Base-by-base conservation (phyloP, 2,113 vertebrate species). In the Hippocampus zosterae region DNA sequence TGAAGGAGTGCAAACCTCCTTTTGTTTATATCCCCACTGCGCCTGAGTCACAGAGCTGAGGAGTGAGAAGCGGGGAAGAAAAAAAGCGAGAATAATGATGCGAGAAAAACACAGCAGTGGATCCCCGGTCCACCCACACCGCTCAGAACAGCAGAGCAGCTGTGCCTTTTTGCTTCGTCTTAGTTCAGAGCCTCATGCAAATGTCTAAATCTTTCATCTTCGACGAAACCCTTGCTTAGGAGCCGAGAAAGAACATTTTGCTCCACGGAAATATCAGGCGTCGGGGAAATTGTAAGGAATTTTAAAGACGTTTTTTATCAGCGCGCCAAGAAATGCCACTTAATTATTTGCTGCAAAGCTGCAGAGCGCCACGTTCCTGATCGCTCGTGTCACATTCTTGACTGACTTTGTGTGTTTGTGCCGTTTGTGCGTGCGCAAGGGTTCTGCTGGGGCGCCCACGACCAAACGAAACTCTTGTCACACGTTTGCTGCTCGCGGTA, bases 151-250 rank as follows among this genome's bases (percentile, higher is more conserved):
- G 78, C 82, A 73, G 77, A 82, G 88, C 82, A 79, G 81, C 79
- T 69, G 68, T 79, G 76, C 85, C 86, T 86, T 88, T 88, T 89
- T 86, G 84, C 87, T 82, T 76, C 83, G 82, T 91, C 85, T 89
- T 84, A 85, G 79, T 88, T 88, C 86, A 84, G 81, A 88, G 81
- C 84, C 88, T 79, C 86, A 88, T 88, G 81, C 85, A 83, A 88
- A 88, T 79, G 76, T 68, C 84, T 87, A 70, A 90, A 90, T 87
- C 86, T 88, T 90, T 91, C 82, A 90, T 91, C 84, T 79, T 55
- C 80, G 84, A 86, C 82, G 73, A 77, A 23, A 33, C 70, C 62
- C 76, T 65, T 73, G 59, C 80, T 71, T 61, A 84, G 79, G 69
- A 76, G 79, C 81, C 78, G 70, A 82, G 73, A 72, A 79, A 73